phyloP scores from a whole-genome alignment of 1,140 invertebrate genomes.

The Olivierus martensii region DNA sequence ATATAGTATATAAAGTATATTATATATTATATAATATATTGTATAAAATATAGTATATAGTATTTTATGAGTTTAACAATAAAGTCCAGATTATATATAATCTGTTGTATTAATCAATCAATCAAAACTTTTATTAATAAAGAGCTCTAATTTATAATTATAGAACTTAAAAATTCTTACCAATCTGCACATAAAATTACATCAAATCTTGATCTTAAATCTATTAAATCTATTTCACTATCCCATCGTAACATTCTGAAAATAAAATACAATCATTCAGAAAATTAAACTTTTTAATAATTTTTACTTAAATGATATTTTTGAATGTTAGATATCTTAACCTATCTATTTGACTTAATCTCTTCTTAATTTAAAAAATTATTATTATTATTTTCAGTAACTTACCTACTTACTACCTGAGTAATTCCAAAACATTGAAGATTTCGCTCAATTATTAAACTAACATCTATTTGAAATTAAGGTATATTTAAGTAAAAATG shows the following conservation, averaged over 20 bases:
- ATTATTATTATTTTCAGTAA: neutral
- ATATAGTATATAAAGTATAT: too few relatives aligned
- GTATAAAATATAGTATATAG: too few relatives aligned
- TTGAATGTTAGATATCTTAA: too few relatives aligned
- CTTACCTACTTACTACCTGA: conserved; percentile 8
- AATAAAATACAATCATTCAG: neutral
- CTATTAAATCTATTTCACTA: conserved; percentile 18
- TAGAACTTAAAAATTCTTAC: conserved; percentile 15
- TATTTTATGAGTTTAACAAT: too few relatives aligned
- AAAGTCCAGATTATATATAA: too few relatives aligned
- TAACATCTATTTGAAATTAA: conserved; percentile 6
- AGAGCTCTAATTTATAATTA: too few relatives aligned
- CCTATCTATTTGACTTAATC: too few relatives aligned
- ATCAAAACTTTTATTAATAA: too few relatives aligned
- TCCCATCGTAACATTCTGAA: conserved; percentile 27
- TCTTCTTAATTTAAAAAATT: too few relatives aligned
- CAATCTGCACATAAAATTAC: conserved; percentile 62
- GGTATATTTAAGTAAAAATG: neutral
- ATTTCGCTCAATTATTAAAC: conserved; percentile 12
- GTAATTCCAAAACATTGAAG: conserved; percentile 16
- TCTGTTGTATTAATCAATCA: too few relatives aligned
- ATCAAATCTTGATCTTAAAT: conserved; percentile 39
- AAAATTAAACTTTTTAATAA: neutral
- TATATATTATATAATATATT: too few relatives aligned
- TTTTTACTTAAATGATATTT: neutral